Evolutionary conservation across 2,113 vertebrate genomes (phyloP).

Genomic region (Mola mola): DNA sequence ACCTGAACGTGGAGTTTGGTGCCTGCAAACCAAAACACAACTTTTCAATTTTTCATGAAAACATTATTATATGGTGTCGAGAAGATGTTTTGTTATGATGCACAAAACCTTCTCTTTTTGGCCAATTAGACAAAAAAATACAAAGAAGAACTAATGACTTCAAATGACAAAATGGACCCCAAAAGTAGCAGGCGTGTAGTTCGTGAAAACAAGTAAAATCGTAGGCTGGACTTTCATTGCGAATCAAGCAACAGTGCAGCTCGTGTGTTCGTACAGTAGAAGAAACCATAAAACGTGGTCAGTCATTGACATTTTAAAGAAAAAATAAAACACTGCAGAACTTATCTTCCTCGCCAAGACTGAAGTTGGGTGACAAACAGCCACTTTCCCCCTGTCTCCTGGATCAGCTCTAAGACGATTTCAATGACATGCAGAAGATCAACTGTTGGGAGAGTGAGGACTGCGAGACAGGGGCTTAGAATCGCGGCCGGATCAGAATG

Average conservation of each 20-base stretch:
- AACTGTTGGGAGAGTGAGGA: constrained; percentile 80
- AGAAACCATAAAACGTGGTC: constrained; percentile 29
- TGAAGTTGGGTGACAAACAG: constrained; percentile 78
- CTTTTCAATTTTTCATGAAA: too few relatives aligned
- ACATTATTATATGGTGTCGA: too few relatives aligned
- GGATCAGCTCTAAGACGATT: constrained; percentile 83
- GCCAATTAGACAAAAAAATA: too few relatives aligned
- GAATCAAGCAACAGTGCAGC: neutral
- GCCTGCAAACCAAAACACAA: too few relatives aligned
- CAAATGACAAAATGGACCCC: too few relatives aligned
- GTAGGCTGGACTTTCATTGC: too few relatives aligned
- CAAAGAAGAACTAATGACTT: too few relatives aligned
- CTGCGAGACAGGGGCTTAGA: constrained; percentile 81
- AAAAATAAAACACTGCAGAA: constrained; percentile 46
- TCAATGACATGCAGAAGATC: constrained; percentile 83
- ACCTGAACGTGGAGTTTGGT: too few relatives aligned
- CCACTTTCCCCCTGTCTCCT: constrained; percentile 75
- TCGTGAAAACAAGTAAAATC: too few relatives aligned
- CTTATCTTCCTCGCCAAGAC: constrained; percentile 63
- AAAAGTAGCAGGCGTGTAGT: too few relatives aligned
- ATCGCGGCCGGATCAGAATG: constrained; percentile 81
- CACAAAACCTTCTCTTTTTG: too few relatives aligned
- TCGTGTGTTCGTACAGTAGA: neutral
- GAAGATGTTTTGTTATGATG: too few relatives aligned
- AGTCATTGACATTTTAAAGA: constrained; percentile 40